Evolutionary conservation across 2,113 vertebrate genomes (phyloP).

Genomic region (Carlito syrichta): DNA sequence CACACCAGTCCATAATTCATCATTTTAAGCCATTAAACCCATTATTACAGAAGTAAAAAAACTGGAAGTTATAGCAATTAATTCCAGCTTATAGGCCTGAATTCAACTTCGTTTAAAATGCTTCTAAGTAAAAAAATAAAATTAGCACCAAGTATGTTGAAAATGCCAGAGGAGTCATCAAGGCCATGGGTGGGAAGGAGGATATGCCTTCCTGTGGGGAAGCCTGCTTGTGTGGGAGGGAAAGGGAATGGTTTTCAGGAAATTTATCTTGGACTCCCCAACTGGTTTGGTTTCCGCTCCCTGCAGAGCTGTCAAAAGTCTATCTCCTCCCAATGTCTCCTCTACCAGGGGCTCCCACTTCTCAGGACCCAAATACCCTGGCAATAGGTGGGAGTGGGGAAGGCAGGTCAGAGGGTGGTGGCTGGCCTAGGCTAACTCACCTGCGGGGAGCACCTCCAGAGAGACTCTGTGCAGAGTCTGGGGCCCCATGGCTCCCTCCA

Average conservation of each 20-base stretch:
- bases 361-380: neutral
- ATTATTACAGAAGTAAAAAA: neutral
- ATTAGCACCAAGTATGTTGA: neutral
- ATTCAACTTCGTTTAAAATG: neutral
- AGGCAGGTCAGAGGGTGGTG: too few relatives aligned
- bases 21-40: neutral
- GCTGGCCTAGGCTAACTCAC: neutral
- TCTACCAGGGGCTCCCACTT: neutral
- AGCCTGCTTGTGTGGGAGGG: neutral
- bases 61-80: neutral
- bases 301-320: neutral
- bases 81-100: neutral
- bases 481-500: neutral
- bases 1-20: too few relatives aligned
- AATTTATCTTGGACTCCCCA: conserved; percentile 42
- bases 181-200: neutral
- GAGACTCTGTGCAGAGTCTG: conserved; percentile 62
- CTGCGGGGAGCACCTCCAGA: conserved; percentile 70
- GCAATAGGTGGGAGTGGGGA: neutral
- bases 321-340: neutral
- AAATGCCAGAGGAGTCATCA: neutral
- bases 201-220: neutral
- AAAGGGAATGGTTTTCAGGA: neutral
- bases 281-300: conserved; percentile 24
- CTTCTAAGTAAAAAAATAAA: neutral